Evolutionary conservation across 2,113 vertebrate species (phyloP), one percentile per base, ranked within the genome.

Genomic region (Apodemus speciosus): DNA sequence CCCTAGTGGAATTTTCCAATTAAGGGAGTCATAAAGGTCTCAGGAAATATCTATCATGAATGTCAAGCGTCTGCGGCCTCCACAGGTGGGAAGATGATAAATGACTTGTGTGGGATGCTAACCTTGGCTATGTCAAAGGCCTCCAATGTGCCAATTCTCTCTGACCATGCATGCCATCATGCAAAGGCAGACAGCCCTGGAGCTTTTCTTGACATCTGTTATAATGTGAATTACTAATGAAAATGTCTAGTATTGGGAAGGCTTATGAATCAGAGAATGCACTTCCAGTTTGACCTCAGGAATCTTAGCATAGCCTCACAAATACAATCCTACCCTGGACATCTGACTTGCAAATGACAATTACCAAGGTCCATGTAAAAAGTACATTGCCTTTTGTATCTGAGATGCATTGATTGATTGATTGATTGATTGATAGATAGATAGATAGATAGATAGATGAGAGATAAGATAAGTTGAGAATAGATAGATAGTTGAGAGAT

Each of bases 231-330:
- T 85, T 85, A 69, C 38, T 21, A 66, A 62, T 53, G 69, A 89
- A 96, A 95, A 92, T 66, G 77, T 15, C 35, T 85, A 95, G 81
- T 73, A 90, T 51, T 83, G 46, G 64, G 79, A 95, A 79, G 51
- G 10, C 21, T 51, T 77, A 85, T 60, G 95, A 89, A 83, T 88
- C 93, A 76, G 49, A 85, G 69, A 92, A 87, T 87, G 23, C 43
- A 49, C 71, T 94, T 97, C 69, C 58, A 93, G 79, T 86, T 96
- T 95, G 89, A 93, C 94, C 90, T 96, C 86, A 89, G 66, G 32
- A 95, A 90, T 40, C 81, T 76, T 1, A 91, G 71, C 10, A 89
- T 81, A 49, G 46, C 87, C 91, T 11, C 25, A 40, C 23, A n/a
- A 71, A 46, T 30, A 92, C 25, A 80, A 20, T 68, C 60, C 72